Evolutionary conservation across 1,140 invertebrate genomes (phyloP).

Genomic region (Acromyrmex heyeri): DNA sequence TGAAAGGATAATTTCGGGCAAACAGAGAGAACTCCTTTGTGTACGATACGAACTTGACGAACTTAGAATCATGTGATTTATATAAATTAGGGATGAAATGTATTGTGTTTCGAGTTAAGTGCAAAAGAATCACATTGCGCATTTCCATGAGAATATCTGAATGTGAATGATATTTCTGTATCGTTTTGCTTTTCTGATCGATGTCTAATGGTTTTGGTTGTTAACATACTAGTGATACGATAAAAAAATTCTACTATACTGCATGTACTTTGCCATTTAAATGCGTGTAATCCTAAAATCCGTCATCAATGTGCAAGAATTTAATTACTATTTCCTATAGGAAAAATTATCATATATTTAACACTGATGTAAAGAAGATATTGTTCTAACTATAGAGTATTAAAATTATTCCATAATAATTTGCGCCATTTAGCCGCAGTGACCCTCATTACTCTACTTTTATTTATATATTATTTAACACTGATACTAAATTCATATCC

Average conservation of each 20-base stretch:
- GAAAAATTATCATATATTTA: no score
- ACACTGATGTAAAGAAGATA: no score
- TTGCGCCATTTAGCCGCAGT: no score
- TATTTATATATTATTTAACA: no score
- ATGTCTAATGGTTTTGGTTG: not conserved
- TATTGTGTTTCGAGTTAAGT: not conserved
- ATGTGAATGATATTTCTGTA: not conserved
- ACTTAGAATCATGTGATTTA: not conserved
- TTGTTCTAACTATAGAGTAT: no score
- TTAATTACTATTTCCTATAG: not conserved
- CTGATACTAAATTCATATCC: no score
- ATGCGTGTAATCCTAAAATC: not conserved
- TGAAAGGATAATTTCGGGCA: not conserved
- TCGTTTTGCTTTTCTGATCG: not conserved
- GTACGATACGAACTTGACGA: not conserved
- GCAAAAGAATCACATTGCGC: not conserved
- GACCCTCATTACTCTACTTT: no score
- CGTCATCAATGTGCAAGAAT: not conserved
- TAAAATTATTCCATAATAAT: no score
- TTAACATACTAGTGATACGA: not conserved
- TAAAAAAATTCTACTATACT: not conserved
- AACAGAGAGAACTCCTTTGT: not conserved
- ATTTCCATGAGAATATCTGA: not conserved
- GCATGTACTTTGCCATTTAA: not conserved
- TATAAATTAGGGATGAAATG: not conserved